Base-by-base conservation (phyloP, 2,888 invertebrate genomes). In the Drosophila picticornis region DNA sequence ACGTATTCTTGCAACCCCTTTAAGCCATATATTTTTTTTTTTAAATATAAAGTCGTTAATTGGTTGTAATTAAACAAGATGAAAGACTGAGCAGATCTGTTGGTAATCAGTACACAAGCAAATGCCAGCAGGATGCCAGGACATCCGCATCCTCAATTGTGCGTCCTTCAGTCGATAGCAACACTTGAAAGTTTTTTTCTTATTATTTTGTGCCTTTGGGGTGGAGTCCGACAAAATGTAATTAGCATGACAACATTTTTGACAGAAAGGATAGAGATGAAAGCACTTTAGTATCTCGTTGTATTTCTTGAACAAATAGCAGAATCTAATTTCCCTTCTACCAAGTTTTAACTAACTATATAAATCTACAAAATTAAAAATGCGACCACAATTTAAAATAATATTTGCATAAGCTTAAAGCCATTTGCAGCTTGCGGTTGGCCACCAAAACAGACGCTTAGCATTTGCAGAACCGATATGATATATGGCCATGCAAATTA, bases 241-340 rank as follows among this genome's bases (percentile, higher is more conserved):
- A 86, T 83, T 83, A 84, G 83, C 81, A 72, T 79, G 72, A 76
- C 71, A 75, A 71, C 0, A 46, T 25, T 69, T 63, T 60, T 60
- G 38, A n/a, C n/a, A 29, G 55, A 32, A 16, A 31, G 25, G 16
- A 16, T 11, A 22, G 22, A 4, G 31, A 13, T 16, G 48, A 43
- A n/a, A 25, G 51, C 79, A 68, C 67, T 76, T 59, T 59, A 63
- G 32, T 25, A 63, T 53, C 55, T 71, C 51, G 66, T 61, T 7
- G 57, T 13, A 29, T 29, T 56, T 38, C 16, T 7, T 38, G 4
- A 27, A n/a, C 53, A 27, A 65, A 51, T 36, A 27, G 27, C 27
- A 43, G 34, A 25, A n/a, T 6, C 51, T 51, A 25, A 36, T 68
- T 69, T 43, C 19, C 11, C 34, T 25, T 53, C 34, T 19, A 31